Evolutionary conservation across 2,888 invertebrate genomes (phyloP), one percentile per base, ranked within the genome.

Genomic region (Dryococelus australis): DNA sequence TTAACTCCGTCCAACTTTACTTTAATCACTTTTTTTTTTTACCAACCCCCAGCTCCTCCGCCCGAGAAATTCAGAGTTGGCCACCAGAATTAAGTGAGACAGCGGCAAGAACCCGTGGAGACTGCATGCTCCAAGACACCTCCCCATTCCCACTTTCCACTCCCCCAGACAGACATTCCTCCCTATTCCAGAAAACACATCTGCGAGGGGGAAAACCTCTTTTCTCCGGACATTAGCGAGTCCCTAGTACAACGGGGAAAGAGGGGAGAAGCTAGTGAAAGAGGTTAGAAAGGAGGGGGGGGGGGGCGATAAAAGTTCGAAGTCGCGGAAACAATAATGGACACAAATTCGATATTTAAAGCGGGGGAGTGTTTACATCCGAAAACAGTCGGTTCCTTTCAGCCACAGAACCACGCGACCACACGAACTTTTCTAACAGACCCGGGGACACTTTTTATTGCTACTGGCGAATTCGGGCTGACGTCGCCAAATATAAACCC

Each of bases 81-180:
- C 80, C 80, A 80, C 27, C 13, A 80, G 83, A 83, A 83, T 35
- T 83, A 83, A 83, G 83, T 35, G 83, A 83, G 83, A 35, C 83
- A 27, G 83, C 80, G 80, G 24, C 27, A 80, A 80, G 80, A 47
- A 35, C 47, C 47, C 47, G 16, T 5, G 8, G 47, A 47, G 16
- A 1, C 47, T 47, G 47, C 47, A 47, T 47, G 47, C 47, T 47
- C 47, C 12, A 47, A 47, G 47, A 47, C 47, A 47, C 47, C 47
- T 3, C 47, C 0, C 47, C 47, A 10, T 16, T n/a, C n/a, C 80
- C 28, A 13, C 80, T 12, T 24, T 12, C 80, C 28, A n/a, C 80
- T 12, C 4, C 80, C 80, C 0, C 80, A n/a, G n/a, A 80, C 80
- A 13, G 12, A n/a, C 80, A 28, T 80, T 80, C n/a, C 80, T 80